Evolutionary conservation across 1,140 invertebrate species (phyloP).

Genomic region (Maconellicoccus hirsutus): DNA sequence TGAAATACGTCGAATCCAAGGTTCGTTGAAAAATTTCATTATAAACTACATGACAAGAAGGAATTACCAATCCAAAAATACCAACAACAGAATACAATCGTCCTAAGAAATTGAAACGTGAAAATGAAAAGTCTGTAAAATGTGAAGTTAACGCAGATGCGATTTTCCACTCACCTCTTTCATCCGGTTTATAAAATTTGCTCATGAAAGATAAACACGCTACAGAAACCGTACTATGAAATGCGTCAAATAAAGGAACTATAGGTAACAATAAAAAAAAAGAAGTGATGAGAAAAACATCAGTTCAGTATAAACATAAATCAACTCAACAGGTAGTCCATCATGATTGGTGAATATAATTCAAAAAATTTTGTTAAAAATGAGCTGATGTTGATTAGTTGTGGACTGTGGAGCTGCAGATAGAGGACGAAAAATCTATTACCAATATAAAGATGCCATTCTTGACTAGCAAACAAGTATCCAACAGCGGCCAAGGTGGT

Average conservation of each 20-base stretch:
- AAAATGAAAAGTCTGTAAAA: too few species aligned
- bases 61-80: background rate
- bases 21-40: background rate
- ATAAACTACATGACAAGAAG: background rate
- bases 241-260: slow-evolving; percentile 23
- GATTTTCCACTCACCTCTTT: background rate
- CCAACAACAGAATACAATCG: background rate
- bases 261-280: too few species aligned
- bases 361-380: too few species aligned
- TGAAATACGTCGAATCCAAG: background rate
- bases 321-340: too few species aligned
- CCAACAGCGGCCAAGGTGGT: slow-evolving; percentile 14
- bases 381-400: too few species aligned
- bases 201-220: background rate
- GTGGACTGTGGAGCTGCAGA: too few species aligned
- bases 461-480: slow-evolving; percentile 9
- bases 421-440: too few species aligned
- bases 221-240: background rate
- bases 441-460: too few species aligned
- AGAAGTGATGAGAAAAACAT: too few species aligned
- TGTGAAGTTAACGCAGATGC: background rate
- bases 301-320: too few species aligned
- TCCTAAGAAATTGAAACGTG: background rate
- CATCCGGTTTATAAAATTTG: background rate
- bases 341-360: too few species aligned